Evolutionary conservation across 2,888 invertebrate genomes (phyloP).

Genomic region (Microctonus aethiopoides): DNA sequence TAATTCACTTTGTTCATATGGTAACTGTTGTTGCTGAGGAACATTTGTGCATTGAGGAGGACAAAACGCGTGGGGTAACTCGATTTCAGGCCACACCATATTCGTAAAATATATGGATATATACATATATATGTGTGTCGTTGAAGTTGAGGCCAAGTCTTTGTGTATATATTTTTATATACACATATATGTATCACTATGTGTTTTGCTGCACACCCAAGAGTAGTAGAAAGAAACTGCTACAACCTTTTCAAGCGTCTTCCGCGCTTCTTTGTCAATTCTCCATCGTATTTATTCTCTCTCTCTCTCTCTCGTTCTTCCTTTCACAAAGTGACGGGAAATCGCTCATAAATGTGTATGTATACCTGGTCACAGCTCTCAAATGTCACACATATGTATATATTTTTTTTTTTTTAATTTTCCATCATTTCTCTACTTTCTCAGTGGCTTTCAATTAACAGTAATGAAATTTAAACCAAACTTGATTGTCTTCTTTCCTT

Average conservation of each 20-base stretch:
- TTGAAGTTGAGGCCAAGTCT: neutral
- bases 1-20: slow-evolving; percentile 33
- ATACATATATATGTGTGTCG: slow-evolving; percentile 14
- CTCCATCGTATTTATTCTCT: neutral
- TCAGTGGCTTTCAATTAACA: slow-evolving; percentile 17
- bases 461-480: neutral
- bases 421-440: neutral
- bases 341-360: neutral
- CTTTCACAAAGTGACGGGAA: neutral
- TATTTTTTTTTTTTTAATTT: neutral
- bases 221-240: slow-evolving; percentile 12
- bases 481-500: neutral
- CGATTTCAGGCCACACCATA: slow-evolving; percentile 45
- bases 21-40: slow-evolving; percentile 19
- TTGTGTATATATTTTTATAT: neutral
- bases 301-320: slow-evolving; percentile 13
- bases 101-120: slow-evolving; percentile 34
- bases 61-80: slow-evolving; percentile 53
- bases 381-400: neutral
- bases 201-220: slow-evolving; percentile 2
- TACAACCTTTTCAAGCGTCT: slow-evolving; percentile 17
- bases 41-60: slow-evolving; percentile 3
- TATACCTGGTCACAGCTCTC: slow-evolving; percentile 8
- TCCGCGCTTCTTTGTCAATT: slow-evolving; percentile 15
- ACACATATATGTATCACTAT: neutral